A percentile compares a stretch with the other conserved stretches of the same genome.
Evolutionary conservation across 2,888 invertebrate genomes (phyloP).

Genomic region (Orthonevra nobilis): DNA sequence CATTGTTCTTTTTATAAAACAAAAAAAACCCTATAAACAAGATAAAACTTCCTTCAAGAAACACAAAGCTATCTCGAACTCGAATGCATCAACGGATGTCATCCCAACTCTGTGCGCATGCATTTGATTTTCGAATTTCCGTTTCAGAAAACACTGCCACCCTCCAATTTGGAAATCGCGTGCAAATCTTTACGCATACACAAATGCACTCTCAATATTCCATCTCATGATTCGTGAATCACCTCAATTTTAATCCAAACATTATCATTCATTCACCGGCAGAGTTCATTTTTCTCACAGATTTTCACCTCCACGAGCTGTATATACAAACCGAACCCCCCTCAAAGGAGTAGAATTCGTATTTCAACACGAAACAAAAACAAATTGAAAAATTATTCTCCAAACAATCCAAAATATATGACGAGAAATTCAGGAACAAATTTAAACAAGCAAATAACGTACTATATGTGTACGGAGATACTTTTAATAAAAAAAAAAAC

Average conservation of each 20-base stretch:
- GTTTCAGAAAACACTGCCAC: conserved; percentile 10
- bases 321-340: conserved; percentile 8
- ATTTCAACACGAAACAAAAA: neutral
- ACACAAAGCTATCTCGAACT: conserved; percentile 3
- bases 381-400: too few relatives aligned
- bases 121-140: conserved; percentile 67
- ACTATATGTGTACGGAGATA: too few relatives aligned
- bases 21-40: too few relatives aligned
- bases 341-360: neutral
- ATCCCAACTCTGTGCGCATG: conserved; percentile 46
- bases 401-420: conserved; percentile 21
- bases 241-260: conserved; percentile 7
- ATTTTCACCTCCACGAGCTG: conserved; percentile 14
- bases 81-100: conserved; percentile 39
- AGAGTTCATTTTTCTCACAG: too few relatives aligned
- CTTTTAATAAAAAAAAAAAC: conserved; percentile 18
- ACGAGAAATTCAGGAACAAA: conserved; percentile 35
- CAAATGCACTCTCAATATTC: neutral
- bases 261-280: neutral
- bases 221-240: neutral
- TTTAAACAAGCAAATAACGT: conserved; percentile 38
- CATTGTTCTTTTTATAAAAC: too few relatives aligned
- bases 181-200: conserved; percentile 26
- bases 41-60: conserved; percentile 39
- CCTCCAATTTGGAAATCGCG: neutral